These are phyloP conservation scores for Melopsittacus undulatus DNA, from an alignment of 2,797 vertebrate species.

Conservation along the genomic window DNA sequence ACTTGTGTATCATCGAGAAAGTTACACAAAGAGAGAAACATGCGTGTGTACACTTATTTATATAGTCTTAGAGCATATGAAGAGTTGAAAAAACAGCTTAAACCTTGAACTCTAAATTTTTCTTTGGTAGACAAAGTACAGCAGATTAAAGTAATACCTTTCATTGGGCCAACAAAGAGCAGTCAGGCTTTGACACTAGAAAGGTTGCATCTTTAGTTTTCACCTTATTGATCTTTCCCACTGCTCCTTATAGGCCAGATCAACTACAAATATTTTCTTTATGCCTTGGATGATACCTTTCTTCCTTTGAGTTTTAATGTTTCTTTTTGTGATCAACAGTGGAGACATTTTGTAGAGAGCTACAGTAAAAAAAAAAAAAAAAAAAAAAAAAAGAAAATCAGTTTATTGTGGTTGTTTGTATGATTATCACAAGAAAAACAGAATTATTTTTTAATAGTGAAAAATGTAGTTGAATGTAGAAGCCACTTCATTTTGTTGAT, in stretches of 20 bases:
- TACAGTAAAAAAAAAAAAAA: neutral
- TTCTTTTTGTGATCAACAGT: conserved; percentile 53
- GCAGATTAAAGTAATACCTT: conserved; percentile 62
- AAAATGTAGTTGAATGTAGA: neutral
- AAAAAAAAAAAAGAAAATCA: neutral
- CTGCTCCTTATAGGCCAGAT: conserved; percentile 41
- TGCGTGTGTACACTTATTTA: neutral
- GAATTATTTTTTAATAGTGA: neutral
- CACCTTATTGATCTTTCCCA: conserved; percentile 61
- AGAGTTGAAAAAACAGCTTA: neutral
- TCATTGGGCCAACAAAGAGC: conserved; percentile 55
- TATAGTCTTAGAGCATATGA: neutral
- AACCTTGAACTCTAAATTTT: conserved; percentile 53
- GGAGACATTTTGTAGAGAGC: neutral
- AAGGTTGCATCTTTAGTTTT: conserved; percentile 61
- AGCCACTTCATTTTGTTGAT: neutral
- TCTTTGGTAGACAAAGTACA: conserved; percentile 33
- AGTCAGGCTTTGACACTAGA: conserved; percentile 48
- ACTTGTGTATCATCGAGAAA: neutral
- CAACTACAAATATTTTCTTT: conserved; percentile 66
- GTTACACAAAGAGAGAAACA: neutral
- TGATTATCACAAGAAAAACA: neutral
- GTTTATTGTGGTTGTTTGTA: neutral
- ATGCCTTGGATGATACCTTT: conserved; percentile 50
- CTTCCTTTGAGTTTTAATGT: conserved; percentile 58